Conservation (phyloP, 2,113 vertebrate species). For the Cheirogaleus medius region DNA sequence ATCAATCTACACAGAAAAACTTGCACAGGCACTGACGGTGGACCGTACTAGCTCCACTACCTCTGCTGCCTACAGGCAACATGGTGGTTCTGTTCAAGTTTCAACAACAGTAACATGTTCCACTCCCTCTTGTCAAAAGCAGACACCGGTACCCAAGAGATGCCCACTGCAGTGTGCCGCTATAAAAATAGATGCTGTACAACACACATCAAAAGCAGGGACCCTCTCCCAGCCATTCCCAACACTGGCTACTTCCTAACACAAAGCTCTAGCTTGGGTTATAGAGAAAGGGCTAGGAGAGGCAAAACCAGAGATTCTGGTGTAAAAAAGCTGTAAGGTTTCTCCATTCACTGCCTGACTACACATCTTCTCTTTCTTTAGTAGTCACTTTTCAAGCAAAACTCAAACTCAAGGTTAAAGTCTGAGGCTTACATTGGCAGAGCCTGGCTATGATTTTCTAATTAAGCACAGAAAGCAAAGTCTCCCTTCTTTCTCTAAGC, state of each 20-base stretch:
- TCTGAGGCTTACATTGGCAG: background rate
- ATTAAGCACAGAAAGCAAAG: background rate
- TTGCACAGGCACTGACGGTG: fast-evolving
- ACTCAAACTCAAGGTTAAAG: background rate
- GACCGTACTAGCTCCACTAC: background rate
- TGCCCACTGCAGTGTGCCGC: background rate
- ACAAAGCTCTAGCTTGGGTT: background rate
- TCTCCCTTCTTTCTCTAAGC: background rate
- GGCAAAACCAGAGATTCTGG: background rate
- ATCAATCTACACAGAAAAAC: background rate
- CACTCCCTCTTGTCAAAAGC: background rate
- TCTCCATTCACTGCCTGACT: background rate
- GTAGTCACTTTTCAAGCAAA: background rate
- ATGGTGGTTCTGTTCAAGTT: too few species aligned
- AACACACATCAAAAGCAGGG: background rate
- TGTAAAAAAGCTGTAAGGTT: too few species aligned
- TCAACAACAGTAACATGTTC: background rate
- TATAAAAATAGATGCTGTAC: background rate
- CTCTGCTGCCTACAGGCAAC: background rate
- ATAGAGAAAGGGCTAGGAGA: background rate
- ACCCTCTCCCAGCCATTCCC: background rate
- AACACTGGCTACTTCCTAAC: background rate
- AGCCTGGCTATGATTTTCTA: background rate
- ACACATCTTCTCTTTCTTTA: background rate
- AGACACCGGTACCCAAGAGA: background rate